Base-by-base conservation (phyloP, 2,888 invertebrate species). In the Uloborus plumipes region DNA sequence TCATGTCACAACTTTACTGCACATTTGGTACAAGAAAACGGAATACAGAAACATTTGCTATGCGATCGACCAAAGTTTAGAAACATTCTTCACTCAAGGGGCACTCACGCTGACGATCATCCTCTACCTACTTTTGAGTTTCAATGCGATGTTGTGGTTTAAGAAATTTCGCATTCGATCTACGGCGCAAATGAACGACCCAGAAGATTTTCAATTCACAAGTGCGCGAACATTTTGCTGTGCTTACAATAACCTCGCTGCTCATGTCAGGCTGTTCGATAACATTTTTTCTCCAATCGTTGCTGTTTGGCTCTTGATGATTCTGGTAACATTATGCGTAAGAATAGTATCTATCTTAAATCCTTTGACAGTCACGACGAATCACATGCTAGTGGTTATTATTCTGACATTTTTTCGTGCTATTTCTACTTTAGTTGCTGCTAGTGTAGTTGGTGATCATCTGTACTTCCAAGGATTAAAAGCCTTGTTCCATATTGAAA, bases 261-360 rank as follows among this genome's bases (percentile, higher is more conserved):
- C 47, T 13, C 55, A 65, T 6, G 53, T 74, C 0, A 39, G 64
- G 2, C 49, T 53, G 0, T 13, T 80, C 18, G 80, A 80, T 51
- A 49, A 64, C 14, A 67, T 69, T 1, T 80, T 80, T 26, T 74
- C 55, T 13, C 49, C 15, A 13, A 74, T n/a, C 4, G 74, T 74
- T 1, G 80, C 80, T 2, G 14, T 80, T 7, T 80, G 80, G 80
- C 20, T 80, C 7, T 18, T 80, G 15, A 73, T 74, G 55, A 80
- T 80, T 20, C 20, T 80, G 1, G 14, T 80, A 1, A 80, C 53
- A 2, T 16, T 80, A 3, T 80, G 80, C 26, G 74, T 74, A 18
- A 74, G 80, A n/a, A 80, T 74, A 26, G 15, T 80, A 39, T 39
- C 64, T 15, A 16, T 80, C 14, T 20, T 80, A 4, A 74, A 80